A percentile compares a stretch with the other conserved stretches of the same genome.
These are phyloP conservation scores for Bacillus rossius DNA, from an alignment of 1,140 invertebrate genomes.

Conservation along the genomic window DNA sequence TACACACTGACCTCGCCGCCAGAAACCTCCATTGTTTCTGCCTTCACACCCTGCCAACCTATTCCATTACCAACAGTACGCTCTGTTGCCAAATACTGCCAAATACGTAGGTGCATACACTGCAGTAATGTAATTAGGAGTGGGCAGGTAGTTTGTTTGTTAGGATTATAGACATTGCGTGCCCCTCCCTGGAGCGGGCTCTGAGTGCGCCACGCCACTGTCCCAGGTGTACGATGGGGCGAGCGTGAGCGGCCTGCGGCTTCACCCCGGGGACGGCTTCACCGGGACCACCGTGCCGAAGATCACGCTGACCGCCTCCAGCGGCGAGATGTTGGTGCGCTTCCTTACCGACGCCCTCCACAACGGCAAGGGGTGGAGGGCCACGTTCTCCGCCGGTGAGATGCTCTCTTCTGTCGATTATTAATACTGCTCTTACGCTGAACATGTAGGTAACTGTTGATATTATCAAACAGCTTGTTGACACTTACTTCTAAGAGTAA, in stretches of 20 bases:
- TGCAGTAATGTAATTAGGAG: neutral
- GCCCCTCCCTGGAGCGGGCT: no score
- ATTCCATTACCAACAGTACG: no score
- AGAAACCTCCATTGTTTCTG: no score
- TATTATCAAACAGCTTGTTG: no score
- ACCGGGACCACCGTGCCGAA: constrained; percentile 71
- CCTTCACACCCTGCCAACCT: no score
- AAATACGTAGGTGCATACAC: neutral
- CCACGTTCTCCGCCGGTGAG: constrained; percentile 84
- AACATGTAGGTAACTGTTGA: no score
- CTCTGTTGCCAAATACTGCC: no score
- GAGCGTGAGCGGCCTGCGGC: constrained; percentile 72
- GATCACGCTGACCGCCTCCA: constrained; percentile 86
- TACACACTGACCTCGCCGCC: no score
- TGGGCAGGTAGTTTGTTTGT: neutral
- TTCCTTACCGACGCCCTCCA: constrained; percentile 86
- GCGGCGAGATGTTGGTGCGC: constrained; percentile 84
- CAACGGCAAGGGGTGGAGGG: constrained; percentile 78
- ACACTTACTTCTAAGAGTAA: no score
- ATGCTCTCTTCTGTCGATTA: neutral
- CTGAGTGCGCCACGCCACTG: neutral
- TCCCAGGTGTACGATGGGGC: constrained; percentile 77
- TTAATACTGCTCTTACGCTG: no score
- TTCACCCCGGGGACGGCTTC: constrained; percentile 88
- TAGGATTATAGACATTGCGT: no score